These are phyloP conservation scores for Chirona hameri DNA, from an alignment of 2,888 invertebrate species.

Conservation along the genomic window DNA sequence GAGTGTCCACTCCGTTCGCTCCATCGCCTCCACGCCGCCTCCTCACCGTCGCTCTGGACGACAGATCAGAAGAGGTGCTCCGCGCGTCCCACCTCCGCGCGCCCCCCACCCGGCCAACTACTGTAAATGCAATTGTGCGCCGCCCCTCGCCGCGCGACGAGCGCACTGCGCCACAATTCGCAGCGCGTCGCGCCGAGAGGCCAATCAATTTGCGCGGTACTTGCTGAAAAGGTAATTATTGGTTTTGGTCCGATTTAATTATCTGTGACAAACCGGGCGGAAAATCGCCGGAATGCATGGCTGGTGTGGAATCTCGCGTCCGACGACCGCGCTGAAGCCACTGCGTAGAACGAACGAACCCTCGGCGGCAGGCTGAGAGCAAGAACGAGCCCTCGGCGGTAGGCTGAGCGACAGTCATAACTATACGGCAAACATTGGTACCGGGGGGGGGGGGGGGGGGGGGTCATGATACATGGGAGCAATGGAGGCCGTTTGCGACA, in stretches of 20 bases:
- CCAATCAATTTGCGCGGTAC: conserved; percentile 28
- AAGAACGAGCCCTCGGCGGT: too few species aligned
- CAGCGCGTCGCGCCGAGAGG: neutral
- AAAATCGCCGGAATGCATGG: neutral
- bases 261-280: conserved; percentile 1
- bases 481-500: too few species aligned
- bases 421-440: too few species aligned
- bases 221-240: conserved; percentile 29
- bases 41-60: too few species aligned
- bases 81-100: too few species aligned
- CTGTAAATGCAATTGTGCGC: conserved; percentile 24
- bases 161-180: neutral
- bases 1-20: neutral
- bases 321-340: neutral
- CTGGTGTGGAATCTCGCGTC: neutral
- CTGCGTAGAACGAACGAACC: neutral
- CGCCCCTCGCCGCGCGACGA: neutral
- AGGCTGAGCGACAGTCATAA: too few species aligned
- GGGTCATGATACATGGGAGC: too few species aligned
- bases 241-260: conserved; percentile 6
- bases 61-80: too few species aligned
- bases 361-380: too few species aligned
- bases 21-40: neutral
- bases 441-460: too few species aligned
- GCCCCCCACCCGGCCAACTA: neutral